Base-by-base conservation (phyloP, 1,140 invertebrate genomes). In the Sycophila sp. region DNA sequence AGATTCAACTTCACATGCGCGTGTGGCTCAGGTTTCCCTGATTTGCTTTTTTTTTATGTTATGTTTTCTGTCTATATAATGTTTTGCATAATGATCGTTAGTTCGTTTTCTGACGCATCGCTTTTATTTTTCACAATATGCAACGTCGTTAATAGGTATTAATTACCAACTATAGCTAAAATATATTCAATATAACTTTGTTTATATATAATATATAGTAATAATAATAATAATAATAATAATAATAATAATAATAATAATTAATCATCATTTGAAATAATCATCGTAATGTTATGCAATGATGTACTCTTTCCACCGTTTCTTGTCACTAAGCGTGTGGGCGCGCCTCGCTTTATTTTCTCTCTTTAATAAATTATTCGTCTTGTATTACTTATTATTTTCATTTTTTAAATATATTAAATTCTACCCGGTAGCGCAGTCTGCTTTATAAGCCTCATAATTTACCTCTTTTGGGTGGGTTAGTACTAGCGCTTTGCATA, bases 131-230 rank as follows among this genome's bases (percentile, higher is more conserved):
- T 74, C 56, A 73, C 62, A 77, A 83, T 84, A 80, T 84, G 84
- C 82, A 85, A 86, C 83, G 82, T 84, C 78, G 77, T 83, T 84
- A 83, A 81, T 83, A 81, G 76, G 76, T 83, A 83, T 77, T 77
- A 76, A 75, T 79, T 84, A 85, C 78, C 80, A 85, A 85, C 84
- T 85, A 85, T 78, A 79, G 66, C 84, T 85, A 85, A 85, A 85
- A 85, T 85, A 85, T 85, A 84, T 81, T 83, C 78, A 76, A 81
- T 84, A 85, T 85, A 85, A 85, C 80, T 82, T 79, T 85, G 79
- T 83, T 84, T 83, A 81, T 81, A 81, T 82, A 80, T 81, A 79
- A 81, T 78, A 78, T 81, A 79, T 78, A 78, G 77, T 83, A 76
- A 79, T 80, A 76, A 77, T 77, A 58, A 73, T 73, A 67, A 76